Evolutionary conservation across 1,140 invertebrate genomes (phyloP).

Genomic region (Diprion similis): DNA sequence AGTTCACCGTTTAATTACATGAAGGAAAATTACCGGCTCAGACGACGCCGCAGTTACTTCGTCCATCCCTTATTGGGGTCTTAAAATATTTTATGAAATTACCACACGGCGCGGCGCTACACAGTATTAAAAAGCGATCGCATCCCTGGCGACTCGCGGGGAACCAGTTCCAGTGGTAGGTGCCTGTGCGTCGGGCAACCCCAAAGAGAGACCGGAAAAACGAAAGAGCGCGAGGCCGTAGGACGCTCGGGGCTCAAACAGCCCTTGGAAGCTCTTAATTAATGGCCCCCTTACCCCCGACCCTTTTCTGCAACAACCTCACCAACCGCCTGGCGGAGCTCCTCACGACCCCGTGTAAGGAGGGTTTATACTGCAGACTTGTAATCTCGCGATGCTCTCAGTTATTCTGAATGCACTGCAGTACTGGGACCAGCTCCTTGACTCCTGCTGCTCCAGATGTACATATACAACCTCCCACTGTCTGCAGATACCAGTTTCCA

Average conservation of each 20-base stretch:
- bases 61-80: neutral
- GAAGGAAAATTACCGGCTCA: neutral
- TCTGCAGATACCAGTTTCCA: neutral
- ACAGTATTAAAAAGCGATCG: neutral
- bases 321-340: conserved; percentile 9
- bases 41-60: neutral
- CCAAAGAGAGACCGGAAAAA: neutral
- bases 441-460: neutral
- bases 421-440: conserved; percentile 42
- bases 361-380: conserved; percentile 58
- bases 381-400: conserved; percentile 61
- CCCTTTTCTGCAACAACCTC: conserved; percentile 23
- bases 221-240: neutral
- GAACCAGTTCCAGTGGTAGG: neutral
- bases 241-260: conserved; percentile 19
- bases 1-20: neutral
- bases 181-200: neutral
- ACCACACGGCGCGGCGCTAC: neutral
- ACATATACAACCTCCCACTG: neutral
- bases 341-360: conserved; percentile 35
- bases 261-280: conserved; percentile 59
- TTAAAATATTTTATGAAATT: conserved; percentile 4
- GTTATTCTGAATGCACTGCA: conserved; percentile 61
- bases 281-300: conserved; percentile 45
- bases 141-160: neutral